Conservation (phyloP, 2,888 invertebrate species). For the Drosophila limbata region DNA sequence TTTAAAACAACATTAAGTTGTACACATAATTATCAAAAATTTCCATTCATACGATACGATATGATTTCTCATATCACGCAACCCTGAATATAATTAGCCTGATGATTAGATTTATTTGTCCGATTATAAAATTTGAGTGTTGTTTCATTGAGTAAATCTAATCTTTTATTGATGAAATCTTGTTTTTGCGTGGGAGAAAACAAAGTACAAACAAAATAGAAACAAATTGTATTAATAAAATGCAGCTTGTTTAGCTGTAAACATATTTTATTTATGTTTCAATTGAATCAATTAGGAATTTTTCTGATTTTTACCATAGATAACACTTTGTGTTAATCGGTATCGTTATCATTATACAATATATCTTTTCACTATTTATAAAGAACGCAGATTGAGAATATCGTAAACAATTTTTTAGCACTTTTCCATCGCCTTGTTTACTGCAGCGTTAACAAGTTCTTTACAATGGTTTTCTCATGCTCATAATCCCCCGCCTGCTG, state of each 20-base stretch:
- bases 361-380: constrained; percentile 5
- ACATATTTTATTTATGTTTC: not conserved
- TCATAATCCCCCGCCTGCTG: not conserved
- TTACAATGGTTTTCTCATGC: constrained; percentile 8
- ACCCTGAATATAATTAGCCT: not conserved
- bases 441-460: constrained; percentile 20
- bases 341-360: constrained; percentile 7
- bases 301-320: not conserved
- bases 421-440: constrained; percentile 1
- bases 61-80: not conserved
- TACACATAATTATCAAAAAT: not conserved
- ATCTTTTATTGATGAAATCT: not conserved
- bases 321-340: not conserved
- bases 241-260: not conserved
- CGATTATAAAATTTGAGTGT: no score
- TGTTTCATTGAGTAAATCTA: not conserved
- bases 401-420: not conserved
- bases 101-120: no score
- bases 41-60: not conserved
- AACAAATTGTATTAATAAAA: not conserved
- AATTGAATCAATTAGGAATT: not conserved
- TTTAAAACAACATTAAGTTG: not conserved
- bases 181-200: not conserved
- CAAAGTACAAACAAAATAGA: not conserved
- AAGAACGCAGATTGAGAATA: constrained; percentile 1